Conservation (phyloP, 2,113 vertebrate species). For the Urocynchramus pylzowi region DNA sequence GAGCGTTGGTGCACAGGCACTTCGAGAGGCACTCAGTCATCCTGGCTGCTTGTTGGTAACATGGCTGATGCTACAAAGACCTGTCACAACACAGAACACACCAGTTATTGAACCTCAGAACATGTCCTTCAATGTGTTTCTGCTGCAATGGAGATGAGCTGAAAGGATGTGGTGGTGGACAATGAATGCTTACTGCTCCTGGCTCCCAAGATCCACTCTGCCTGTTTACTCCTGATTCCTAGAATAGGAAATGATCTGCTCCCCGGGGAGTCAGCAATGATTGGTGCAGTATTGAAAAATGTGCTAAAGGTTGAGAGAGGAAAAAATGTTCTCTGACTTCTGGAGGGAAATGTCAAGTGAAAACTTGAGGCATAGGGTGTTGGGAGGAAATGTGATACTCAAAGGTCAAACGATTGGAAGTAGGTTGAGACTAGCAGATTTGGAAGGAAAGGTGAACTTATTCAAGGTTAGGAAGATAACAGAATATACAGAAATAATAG, state of each 20-base stretch:
- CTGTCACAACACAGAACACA: neutral
- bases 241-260: neutral
- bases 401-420: neutral
- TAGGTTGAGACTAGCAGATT: neutral
- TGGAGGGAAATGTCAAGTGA: neutral
- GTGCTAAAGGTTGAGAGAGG: neutral
- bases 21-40: neutral
- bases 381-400: neutral
- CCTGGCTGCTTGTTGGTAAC: neutral
- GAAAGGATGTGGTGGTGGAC: neutral
- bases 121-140: neutral
- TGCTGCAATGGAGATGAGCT: neutral
- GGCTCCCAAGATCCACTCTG: neutral
- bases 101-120: neutral
- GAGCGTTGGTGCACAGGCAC: too few species aligned
- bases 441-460: neutral
- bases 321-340: neutral
- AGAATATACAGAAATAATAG: neutral
- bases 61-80: neutral
- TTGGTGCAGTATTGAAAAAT: neutral
- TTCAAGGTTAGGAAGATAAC: neutral
- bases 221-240: neutral
- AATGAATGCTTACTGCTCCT: neutral
- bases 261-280: neutral
- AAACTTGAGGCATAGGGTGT: neutral